These are phyloP conservation scores for Drosophila mimica DNA, from an alignment of 2,888 invertebrate genomes.

Conservation along the genomic window DNA sequence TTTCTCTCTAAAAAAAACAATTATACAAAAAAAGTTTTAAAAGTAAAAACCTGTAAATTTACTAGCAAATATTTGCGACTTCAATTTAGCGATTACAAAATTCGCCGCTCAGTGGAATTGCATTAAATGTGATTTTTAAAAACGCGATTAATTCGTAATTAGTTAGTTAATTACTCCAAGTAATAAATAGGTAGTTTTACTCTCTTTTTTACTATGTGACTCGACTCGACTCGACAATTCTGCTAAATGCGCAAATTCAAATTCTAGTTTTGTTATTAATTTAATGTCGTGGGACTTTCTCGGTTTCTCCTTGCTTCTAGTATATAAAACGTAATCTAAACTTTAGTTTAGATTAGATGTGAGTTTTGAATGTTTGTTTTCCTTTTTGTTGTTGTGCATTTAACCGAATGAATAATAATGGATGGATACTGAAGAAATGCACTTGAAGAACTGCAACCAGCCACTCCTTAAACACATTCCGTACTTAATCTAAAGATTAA, in stretches of 20 bases:
- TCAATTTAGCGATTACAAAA: slow-evolving; percentile 26
- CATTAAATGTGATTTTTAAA: slow-evolving; percentile 56
- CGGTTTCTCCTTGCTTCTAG: slow-evolving; percentile 8
- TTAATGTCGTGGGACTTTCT: slow-evolving; percentile 18
- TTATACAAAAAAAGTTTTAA: slow-evolving; percentile 66
- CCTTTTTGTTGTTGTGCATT: slow-evolving; percentile 48
- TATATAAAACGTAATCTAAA: slow-evolving; percentile 63
- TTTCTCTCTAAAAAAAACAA: slow-evolving; percentile 74
- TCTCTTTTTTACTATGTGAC: slow-evolving; percentile 3
- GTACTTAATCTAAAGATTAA: slow-evolving; percentile 31
- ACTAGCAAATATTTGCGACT: slow-evolving; percentile 74
- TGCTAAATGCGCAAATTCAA: slow-evolving; percentile 75
- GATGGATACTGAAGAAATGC: slow-evolving; percentile 74
- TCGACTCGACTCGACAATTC: slow-evolving; percentile 64
- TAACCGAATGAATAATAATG: slow-evolving; percentile 69
- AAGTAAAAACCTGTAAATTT: slow-evolving; percentile 80
- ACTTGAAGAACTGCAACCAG: slow-evolving; percentile 35
- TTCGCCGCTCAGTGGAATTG: slow-evolving; percentile 21
- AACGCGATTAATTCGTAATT: slow-evolving; percentile 56
- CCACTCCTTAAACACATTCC: slow-evolving; percentile 31
- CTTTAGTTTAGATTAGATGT: slow-evolving; percentile 47
- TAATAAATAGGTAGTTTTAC: slow-evolving; percentile 38
- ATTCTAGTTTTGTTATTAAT: slow-evolving; percentile 35
- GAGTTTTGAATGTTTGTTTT: slow-evolving; percentile 30
- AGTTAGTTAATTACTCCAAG: slow-evolving; percentile 47